Conservation (phyloP, 2,797 vertebrate species). For the Arrhamphus sclerolepis region DNA sequence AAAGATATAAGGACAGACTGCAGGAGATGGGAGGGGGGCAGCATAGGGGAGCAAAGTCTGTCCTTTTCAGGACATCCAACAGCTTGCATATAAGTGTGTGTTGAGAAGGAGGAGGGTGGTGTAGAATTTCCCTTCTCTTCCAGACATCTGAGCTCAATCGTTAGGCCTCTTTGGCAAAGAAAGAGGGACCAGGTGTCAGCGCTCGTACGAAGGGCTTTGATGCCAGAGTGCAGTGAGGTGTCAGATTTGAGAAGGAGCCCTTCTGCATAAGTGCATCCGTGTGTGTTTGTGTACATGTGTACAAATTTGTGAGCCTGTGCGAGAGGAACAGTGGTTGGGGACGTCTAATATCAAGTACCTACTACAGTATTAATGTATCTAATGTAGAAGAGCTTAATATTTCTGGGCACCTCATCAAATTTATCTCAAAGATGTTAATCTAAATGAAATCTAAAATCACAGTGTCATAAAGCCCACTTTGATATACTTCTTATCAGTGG, state of each 20-base stretch:
- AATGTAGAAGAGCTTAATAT: conserved; percentile 14
- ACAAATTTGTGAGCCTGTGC: conserved; percentile 8
- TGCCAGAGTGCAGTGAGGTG: conserved; percentile 70
- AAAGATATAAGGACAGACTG: conserved; percentile 13
- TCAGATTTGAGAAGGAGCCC: conserved; percentile 59
- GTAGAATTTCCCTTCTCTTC: conserved; percentile 59
- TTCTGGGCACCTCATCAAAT: conserved; percentile 17
- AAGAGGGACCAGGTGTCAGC: conserved; percentile 77
- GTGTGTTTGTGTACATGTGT: conserved; percentile 9
- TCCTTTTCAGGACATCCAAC: conserved; percentile 47
- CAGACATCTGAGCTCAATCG: conserved; percentile 72
- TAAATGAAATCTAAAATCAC: neutral
- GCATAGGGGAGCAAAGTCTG: conserved; percentile 31
- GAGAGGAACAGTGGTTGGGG: conserved; percentile 8
- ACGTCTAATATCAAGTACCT: conserved; percentile 27
- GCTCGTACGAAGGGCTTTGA: conserved; percentile 69
- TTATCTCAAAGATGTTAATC: conserved; percentile 22
- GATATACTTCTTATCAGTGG: neutral
- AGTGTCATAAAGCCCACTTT: neutral
- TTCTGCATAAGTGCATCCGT: conserved; percentile 53
- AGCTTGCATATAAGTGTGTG: conserved; percentile 42
- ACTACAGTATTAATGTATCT: conserved; percentile 6
- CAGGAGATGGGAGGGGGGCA: conserved; percentile 3
- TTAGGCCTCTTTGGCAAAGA: conserved; percentile 71
- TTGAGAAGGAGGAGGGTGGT: conserved; percentile 53